Evolutionary conservation across 2,113 vertebrate species (phyloP), one percentile per base, ranked within the genome.

Genomic region (Ageneiosus marmoratus): DNA sequence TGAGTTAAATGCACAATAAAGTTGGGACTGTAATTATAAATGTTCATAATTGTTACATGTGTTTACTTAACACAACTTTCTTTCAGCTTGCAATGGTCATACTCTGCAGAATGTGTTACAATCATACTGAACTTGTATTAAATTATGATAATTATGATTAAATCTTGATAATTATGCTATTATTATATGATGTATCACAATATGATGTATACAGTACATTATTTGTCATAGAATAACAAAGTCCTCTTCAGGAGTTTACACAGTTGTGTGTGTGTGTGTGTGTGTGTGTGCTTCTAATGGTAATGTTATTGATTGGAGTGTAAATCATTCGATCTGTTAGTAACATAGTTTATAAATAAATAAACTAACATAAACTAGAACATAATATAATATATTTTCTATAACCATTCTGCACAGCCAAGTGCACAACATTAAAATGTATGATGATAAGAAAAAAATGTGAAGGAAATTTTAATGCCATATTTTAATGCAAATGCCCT

Each of bases 401-500:
- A 12, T 55, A 76, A 13, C 10, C 51, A 13, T 55, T 3, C 18
- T 18, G 29, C 48, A 75, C 18, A 53, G 48, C 48, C 37, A 53
- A 32, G 29, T 34, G 27, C 50, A 55, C 55, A 20, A 55, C 69
- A 55, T 76, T 76, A 46, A 55, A 76, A 76, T 55, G 73, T 34
- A 55, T 12, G 29, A 24, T 76, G 53, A 76, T 51, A 32, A 51
- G 29, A 76, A 74, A 51, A 53, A 46, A 34, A 76, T 76, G 4
- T 55, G 73, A 76, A 76, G 51, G 73, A 62, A 79, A 60, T 44
- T 79, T 79, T 65, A 51, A 69, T 80, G 63, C 79, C 32, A 69
- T 4, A 67, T 53, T 80, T 67, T 80, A 80, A 80, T 80, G 79
- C 63, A 80, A 80, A 80, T 67, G 48, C 20, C 62, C 62, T 16